Base-by-base conservation (phyloP, 92 coral and sea anemone species). In the Phenganax stokvisi region DNA sequence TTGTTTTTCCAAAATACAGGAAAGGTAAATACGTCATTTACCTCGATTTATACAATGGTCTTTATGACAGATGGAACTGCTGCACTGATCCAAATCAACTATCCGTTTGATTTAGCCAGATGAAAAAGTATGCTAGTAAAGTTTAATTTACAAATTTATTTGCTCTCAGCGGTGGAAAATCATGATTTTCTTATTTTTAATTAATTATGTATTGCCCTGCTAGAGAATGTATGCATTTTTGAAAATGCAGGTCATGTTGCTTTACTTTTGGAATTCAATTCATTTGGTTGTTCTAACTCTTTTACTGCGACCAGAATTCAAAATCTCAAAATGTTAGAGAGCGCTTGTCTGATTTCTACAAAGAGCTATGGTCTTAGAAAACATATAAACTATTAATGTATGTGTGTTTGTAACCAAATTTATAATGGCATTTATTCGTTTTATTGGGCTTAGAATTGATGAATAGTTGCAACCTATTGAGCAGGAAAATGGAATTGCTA, bases 261-360 rank as follows among this genome's bases (percentile, higher is more conserved):
- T 59, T 59, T 12, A 13, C 65, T 13, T 12, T 13, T 81, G 84
- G 25, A 20, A 20, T 20, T 20, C 25, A 20, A 58, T 53, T 51
- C 62, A 81, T 27, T 62, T 65, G 55, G 20, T 60, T 53, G 66
- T 70, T 68, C 66, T 28, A 77, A 51, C 15, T 67, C 79, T 37
- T 37, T 77, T 37, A 37, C 47, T 37, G 47, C 5, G 47, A 37
- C 47, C 0, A 37, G 47, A 37, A 37, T 37, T 37, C 47, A 37
- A 37, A 37, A 37, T 37, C 5, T 37, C 47, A 37, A 37, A 37
- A 37, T 37, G 47, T 37, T 37, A 37, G 47, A 37, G 47, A 1
- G 47, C 47, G 47, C 47, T 37, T 37, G 5, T 37, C 47, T 37
- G 47, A 37, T 37, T 37, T 37, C 47, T 37, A 5, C 5, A 5